Percentiles rank a stretch among this genome's conserved stretches.
These are phyloP conservation scores for Sylvia atricapilla DNA, from an alignment of 2,113 vertebrate species.

Conservation along the genomic window DNA sequence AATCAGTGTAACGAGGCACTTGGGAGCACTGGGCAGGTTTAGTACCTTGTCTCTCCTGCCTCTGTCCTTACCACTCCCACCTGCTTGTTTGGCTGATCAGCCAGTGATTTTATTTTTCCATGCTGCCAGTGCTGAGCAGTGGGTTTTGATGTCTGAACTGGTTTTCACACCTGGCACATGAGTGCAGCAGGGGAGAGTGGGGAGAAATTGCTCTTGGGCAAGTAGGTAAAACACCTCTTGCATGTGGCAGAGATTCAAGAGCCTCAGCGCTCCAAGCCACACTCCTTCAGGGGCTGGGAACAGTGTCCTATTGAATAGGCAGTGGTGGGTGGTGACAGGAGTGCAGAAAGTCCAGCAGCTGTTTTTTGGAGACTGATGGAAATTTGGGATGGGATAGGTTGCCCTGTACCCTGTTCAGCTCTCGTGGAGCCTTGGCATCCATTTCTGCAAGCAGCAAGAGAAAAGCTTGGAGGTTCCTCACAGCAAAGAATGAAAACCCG, in stretches of 20 bases:
- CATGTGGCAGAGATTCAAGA: background rate
- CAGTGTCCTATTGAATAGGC: background rate
- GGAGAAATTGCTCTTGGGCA: background rate
- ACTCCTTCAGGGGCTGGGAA: background rate
- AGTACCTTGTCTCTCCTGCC: constrained; percentile 7
- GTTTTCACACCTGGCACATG: background rate
- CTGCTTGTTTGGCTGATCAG: constrained; percentile 8
- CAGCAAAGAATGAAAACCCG: background rate
- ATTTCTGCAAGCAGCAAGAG: background rate
- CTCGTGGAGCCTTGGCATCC: background rate
- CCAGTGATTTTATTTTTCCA: constrained; percentile 52
- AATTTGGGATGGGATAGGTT: background rate
- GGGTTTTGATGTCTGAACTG: background rate
- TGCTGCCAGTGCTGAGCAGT: background rate
- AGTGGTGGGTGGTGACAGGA: background rate
- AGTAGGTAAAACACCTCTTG: background rate
- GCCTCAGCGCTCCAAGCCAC: background rate
- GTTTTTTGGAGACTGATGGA: background rate
- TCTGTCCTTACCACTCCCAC: constrained; percentile 25
- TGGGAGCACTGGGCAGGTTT: constrained; percentile 43
- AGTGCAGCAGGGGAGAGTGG: background rate
- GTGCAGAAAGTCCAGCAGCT: background rate
- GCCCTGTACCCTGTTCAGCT: background rate
- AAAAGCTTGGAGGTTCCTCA: background rate
- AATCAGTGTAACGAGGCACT: constrained; percentile 74